Conservation (phyloP, 2,797 vertebrate species). For the Silurus aristotelis region DNA sequence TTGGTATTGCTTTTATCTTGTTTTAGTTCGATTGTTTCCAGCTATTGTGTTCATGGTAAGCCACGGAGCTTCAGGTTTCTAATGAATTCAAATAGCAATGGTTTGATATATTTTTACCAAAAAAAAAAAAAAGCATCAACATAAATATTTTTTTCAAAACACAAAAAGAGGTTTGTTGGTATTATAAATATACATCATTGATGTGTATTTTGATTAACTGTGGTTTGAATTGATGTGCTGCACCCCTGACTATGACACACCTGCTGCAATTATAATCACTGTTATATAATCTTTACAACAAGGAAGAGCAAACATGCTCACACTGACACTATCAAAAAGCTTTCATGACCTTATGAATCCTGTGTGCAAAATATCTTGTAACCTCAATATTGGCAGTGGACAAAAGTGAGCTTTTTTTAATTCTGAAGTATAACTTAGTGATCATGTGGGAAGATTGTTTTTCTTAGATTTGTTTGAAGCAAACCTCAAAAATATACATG, state of each 20-base stretch:
- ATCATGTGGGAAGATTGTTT: constrained; percentile 48
- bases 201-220: constrained; percentile 50
- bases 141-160: constrained; percentile 33
- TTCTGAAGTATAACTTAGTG: constrained; percentile 49
- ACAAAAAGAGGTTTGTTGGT: constrained; percentile 39
- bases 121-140: constrained; percentile 61
- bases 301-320: constrained; percentile 12
- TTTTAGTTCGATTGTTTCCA: constrained; percentile 33
- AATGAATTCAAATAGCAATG: constrained; percentile 20
- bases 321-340: constrained; percentile 5
- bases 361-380: constrained; percentile 37
- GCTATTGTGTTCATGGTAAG: not conserved
- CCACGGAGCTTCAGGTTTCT: not conserved
- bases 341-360: constrained; percentile 16
- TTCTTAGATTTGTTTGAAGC: constrained; percentile 50
- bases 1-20: constrained; percentile 23
- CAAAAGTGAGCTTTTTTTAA: constrained; percentile 49
- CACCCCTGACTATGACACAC: constrained; percentile 6
- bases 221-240: constrained; percentile 40
- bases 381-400: constrained; percentile 52
- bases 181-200: constrained; percentile 14
- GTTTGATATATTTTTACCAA: constrained; percentile 30
- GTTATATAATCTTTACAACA: constrained; percentile 30
- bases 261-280: constrained; percentile 17
- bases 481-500: constrained; percentile 46